A percentile compares a stretch with the other conserved stretches of the same genome.
These are phyloP conservation scores for Euwallacea similis DNA, from an alignment of 1,140 invertebrate species.

Conservation along the genomic window DNA sequence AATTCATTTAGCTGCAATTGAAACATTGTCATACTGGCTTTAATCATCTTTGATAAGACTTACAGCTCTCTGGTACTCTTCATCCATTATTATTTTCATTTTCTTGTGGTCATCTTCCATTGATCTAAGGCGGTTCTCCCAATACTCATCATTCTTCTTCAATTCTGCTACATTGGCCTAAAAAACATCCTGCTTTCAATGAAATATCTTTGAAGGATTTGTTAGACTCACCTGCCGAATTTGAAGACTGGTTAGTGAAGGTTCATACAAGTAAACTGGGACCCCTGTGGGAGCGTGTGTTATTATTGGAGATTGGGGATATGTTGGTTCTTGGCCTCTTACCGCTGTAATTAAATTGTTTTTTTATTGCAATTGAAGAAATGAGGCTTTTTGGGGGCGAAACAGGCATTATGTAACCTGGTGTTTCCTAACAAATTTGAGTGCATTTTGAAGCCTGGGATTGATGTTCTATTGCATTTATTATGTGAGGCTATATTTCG, in stretches of 20 bases:
- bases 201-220: background rate
- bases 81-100: constrained; percentile 57
- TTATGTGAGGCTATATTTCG: no score
- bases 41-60: constrained; percentile 22
- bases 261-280: constrained; percentile 48
- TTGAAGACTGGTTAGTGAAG: constrained; percentile 51
- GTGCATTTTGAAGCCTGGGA: no score
- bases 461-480: no score
- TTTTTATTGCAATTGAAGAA: background rate
- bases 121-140: constrained; percentile 57
- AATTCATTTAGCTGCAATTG: constrained; percentile 45
- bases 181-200: background rate
- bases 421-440: no score
- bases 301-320: constrained; percentile 14
- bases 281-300: constrained; percentile 25
- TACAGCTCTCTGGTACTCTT: constrained; percentile 59
- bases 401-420: no score
- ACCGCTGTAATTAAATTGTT: constrained; percentile 31
- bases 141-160: constrained; percentile 57
- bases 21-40: no score
- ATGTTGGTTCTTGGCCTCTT: constrained; percentile 25
- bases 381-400: no score
- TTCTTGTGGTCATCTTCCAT: constrained; percentile 56
- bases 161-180: constrained; percentile 46
- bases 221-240: constrained; percentile 43